Conservation (phyloP, 2,113 vertebrate species). For the Chaenocephalus aceratus region DNA sequence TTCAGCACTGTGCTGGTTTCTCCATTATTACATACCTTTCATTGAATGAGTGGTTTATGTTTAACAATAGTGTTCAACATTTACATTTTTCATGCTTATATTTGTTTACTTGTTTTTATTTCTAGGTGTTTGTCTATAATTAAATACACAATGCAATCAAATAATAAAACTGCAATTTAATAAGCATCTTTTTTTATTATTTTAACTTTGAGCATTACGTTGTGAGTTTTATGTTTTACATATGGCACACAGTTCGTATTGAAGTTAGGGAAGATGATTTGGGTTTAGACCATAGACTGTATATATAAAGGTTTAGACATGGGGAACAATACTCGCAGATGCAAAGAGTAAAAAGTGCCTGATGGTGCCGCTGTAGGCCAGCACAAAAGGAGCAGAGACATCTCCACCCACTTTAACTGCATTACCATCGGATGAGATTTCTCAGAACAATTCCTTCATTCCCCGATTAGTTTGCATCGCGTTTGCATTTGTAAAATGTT, state of each 20-base stretch:
- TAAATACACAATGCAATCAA: background rate
- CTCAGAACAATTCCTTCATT: background rate
- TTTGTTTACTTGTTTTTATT: background rate
- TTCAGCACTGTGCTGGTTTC: no score
- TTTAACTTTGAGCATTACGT: background rate
- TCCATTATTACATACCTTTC: no score
- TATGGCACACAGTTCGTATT: background rate
- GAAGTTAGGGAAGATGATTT: no score
- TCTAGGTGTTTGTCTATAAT: no score
- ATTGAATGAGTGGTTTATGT: no score
- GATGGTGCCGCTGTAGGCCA: slow-evolving; percentile 68
- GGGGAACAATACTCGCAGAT: background rate
- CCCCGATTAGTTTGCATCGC: background rate
- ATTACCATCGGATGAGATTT: background rate
- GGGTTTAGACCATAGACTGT: no score
- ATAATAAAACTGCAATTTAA: no score
- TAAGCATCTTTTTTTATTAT: background rate
- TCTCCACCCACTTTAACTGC: slow-evolving; percentile 55
- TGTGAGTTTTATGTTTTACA: background rate
- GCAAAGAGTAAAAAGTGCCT: slow-evolving; percentile 27
- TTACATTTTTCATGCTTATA: background rate
- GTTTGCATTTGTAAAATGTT: background rate
- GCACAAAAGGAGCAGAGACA: slow-evolving; percentile 8
- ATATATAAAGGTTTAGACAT: background rate
- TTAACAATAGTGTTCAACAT: no score